phyloP scores from a whole-genome alignment of 2,888 invertebrate species.

The Congeria kusceri region DNA sequence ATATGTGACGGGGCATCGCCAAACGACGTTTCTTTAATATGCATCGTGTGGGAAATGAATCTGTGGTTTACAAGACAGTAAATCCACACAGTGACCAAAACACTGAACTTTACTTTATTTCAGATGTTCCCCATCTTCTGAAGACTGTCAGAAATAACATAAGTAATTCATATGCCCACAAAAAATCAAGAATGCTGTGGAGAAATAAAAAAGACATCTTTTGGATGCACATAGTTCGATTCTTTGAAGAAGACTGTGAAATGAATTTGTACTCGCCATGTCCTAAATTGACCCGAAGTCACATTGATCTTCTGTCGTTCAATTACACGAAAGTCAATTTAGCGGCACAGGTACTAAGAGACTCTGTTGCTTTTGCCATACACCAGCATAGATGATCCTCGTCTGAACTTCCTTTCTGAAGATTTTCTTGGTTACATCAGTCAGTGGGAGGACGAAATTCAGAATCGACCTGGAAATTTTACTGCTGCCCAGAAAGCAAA shows the following conservation, averaged over 20 bases:
- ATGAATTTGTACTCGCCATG: no score
- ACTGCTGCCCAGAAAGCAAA: background rate
- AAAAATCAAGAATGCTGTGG: slow-evolving; percentile 50
- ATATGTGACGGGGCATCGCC: slow-evolving; percentile 23
- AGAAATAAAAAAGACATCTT: slow-evolving; percentile 38
- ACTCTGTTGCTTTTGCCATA: background rate
- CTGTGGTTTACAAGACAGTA: background rate
- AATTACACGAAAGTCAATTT: background rate
- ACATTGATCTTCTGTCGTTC: slow-evolving; percentile 38
- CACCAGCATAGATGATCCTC: slow-evolving; percentile 22
- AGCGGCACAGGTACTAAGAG: background rate
- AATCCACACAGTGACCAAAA: slow-evolving; percentile 7
- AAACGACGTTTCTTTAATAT: background rate
- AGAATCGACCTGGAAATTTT: slow-evolving; percentile 6
- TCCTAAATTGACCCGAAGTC: slow-evolving; percentile 29
- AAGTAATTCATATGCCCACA: slow-evolving; percentile 54
- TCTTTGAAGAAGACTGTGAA: slow-evolving; percentile 50
- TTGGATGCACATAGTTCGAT: slow-evolving; percentile 55
- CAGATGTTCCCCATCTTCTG: slow-evolving; percentile 57
- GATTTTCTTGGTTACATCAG: slow-evolving; percentile 50
- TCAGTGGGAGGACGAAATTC: slow-evolving; percentile 37
- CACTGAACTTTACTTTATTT: slow-evolving; percentile 56
- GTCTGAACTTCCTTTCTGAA: slow-evolving; percentile 30
- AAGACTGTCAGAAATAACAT: slow-evolving; percentile 63
- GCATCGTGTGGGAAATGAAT: background rate